Percentiles rank a stretch among this genome's conserved stretches.
Conservation (phyloP, 53 echinoderm and acorn worm genomes). For the Holothuria scabra region DNA sequence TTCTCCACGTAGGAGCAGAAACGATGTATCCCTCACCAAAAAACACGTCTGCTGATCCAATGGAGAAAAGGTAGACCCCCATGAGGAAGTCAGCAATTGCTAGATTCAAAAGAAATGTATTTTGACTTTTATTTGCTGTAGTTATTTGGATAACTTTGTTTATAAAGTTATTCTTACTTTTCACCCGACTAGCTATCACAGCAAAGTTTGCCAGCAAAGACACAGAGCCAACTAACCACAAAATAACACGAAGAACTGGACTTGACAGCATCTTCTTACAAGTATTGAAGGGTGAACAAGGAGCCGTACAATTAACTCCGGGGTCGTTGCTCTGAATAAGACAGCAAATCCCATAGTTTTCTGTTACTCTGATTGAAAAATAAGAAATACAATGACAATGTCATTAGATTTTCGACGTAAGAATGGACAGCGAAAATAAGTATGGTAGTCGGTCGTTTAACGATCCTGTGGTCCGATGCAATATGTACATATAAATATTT, state of each 20-base stretch:
- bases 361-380: slow-evolving; percentile 58
- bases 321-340: slow-evolving; percentile 41
- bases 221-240: slow-evolving; percentile 48
- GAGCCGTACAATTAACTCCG: slow-evolving; percentile 38
- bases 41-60: slow-evolving; percentile 41
- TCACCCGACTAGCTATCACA: slow-evolving; percentile 43
- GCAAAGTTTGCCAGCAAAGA: slow-evolving; percentile 50
- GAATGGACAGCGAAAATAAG: too few relatives aligned
- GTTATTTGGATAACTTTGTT: background rate
- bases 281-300: slow-evolving; percentile 52
- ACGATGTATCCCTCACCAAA: slow-evolving; percentile 48
- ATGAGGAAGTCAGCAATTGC: slow-evolving; percentile 62
- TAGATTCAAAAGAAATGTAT: slow-evolving; percentile 50
- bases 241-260: slow-evolving; percentile 30
- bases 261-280: slow-evolving; percentile 56
- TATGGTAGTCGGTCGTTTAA: too few relatives aligned
- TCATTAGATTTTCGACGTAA: too few relatives aligned
- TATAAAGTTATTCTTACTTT: background rate
- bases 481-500: too few relatives aligned
- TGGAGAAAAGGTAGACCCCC: slow-evolving; percentile 61
- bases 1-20: slow-evolving; percentile 32
- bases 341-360: slow-evolving; percentile 54
- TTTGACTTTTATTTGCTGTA: background rate
- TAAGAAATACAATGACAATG: too few relatives aligned
- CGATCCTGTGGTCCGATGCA: too few relatives aligned